phyloP scores from a whole-genome alignment of 2,113 vertebrate species.

The Empidonax traillii region DNA sequence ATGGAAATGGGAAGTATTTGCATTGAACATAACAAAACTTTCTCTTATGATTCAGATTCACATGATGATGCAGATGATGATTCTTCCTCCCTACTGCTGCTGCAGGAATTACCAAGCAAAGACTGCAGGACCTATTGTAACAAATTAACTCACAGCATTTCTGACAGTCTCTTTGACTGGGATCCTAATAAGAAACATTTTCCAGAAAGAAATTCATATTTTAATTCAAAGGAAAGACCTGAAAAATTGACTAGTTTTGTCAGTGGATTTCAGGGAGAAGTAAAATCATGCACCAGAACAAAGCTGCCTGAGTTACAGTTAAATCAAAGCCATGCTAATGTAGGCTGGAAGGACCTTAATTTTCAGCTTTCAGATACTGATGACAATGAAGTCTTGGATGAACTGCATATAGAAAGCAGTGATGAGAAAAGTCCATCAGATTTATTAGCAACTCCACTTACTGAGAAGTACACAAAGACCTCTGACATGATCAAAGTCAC shows the following conservation, averaged over 20 bases:
- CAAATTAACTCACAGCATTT: slow-evolving; percentile 84
- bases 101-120: slow-evolving; percentile 74
- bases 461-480: slow-evolving; percentile 69
- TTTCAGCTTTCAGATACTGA: slow-evolving; percentile 82
- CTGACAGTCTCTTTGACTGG: slow-evolving; percentile 88
- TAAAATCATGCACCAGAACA: slow-evolving; percentile 57
- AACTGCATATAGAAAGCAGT: slow-evolving; percentile 77
- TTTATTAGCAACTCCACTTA: slow-evolving; percentile 58
- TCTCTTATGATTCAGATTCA: slow-evolving; percentile 82
- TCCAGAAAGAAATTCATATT: slow-evolving; percentile 58
- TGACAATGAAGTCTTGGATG: slow-evolving; percentile 76
- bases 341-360: slow-evolving; percentile 41
- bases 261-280: slow-evolving; percentile 75
- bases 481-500: slow-evolving; percentile 58
- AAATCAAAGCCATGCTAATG: slow-evolving; percentile 58
- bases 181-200: slow-evolving; percentile 66
- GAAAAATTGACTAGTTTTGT: slow-evolving; percentile 82
- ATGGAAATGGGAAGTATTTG: slow-evolving; percentile 31
- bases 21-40: slow-evolving; percentile 62
- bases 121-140: slow-evolving; percentile 73
- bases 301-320: slow-evolving; percentile 65
- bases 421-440: slow-evolving; percentile 77
- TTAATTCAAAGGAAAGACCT: slow-evolving; percentile 79
- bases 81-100: slow-evolving; percentile 64
- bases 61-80: slow-evolving; percentile 82